These are phyloP conservation scores for Nephrocerus scutellatus DNA, from an alignment of 2,888 invertebrate genomes.

Conservation along the genomic window DNA sequence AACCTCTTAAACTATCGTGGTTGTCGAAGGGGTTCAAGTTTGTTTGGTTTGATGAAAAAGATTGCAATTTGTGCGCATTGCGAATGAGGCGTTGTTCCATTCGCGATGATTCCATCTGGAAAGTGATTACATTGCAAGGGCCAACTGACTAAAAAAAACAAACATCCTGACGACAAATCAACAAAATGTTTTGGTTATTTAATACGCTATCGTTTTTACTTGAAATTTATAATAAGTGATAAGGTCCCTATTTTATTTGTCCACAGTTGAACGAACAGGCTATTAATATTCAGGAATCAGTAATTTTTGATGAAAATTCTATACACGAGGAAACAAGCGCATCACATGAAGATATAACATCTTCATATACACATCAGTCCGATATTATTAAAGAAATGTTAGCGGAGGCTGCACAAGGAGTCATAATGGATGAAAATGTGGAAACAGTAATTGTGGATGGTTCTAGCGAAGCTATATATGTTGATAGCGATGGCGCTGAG, in stretches of 20 bases:
- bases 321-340: not conserved
- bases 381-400: slow-evolving; percentile 35
- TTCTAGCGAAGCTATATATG: slow-evolving; percentile 14
- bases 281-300: slow-evolving; percentile 1
- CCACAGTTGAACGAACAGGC: slow-evolving; percentile 30
- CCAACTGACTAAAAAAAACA: slow-evolving; percentile 40
- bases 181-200: too few species aligned
- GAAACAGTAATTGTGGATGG: slow-evolving; percentile 22
- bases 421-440: slow-evolving; percentile 27
- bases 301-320: not conserved
- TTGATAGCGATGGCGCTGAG: slow-evolving; percentile 3
- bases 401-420: slow-evolving; percentile 34
- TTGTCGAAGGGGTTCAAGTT: slow-evolving; percentile 2
- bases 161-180: not conserved
- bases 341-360: too few species aligned
- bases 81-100: slow-evolving; percentile 50
- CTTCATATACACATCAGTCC: slow-evolving; percentile 23
- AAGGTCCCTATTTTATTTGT: slow-evolving; percentile 3
- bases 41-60: slow-evolving; percentile 36
- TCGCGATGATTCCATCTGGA: slow-evolving; percentile 43
- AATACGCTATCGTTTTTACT: not conserved
- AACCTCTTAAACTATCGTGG: slow-evolving; percentile 14
- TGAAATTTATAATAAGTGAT: not conserved
- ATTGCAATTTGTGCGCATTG: slow-evolving; percentile 36
- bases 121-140: slow-evolving; percentile 47